Base-by-base conservation (phyloP, 2,113 vertebrate species). In the Manacus vitellinus region DNA sequence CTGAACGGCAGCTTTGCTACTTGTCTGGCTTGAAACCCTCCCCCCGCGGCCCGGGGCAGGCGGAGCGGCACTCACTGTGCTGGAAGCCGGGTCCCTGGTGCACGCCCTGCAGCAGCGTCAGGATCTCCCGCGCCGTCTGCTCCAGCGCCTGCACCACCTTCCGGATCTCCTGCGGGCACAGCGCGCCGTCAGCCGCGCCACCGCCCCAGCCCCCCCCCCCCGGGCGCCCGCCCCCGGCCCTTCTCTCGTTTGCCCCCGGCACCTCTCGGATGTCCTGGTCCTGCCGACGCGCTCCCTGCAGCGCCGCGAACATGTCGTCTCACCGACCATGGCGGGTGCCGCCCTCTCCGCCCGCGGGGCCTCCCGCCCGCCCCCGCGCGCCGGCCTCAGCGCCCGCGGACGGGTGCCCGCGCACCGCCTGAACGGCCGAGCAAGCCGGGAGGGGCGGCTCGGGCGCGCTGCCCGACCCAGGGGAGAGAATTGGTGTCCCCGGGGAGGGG, bases 261-360 rank as follows among this genome's bases (percentile, higher is more conserved):
- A 99, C 99, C 99, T 99, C 99, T 93, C 99, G 97, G 84, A 99
- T 95, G 90, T 99, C 99, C 98, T 99, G 99, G 97, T 99, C 99
- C 85, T 71, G 98, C 99, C 99, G 91, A 99, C n/a, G 95, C 72
- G 98, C 99, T 23, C 98, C 98, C 94, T 99, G 99, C 76, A 99
- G 98, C 82, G 98, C 97, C 79, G 98, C 98, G 95, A 99, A 99
- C 98, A 99, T 99, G 76, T 99, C 99, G 49, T n/a, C 98, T 99
- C 66, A 99, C 99, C 31, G 99, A 99, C 99, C 99, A 99, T 99
- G 94, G 54, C 30, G 52, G 52, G 35, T n/a, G 96, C 65, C 72
- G 14, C 72, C n/a, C 89, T 17, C 70, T n/a, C 83, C 84, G 67
- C 89, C 39, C 25, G 13, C 16, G 39, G 65, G 85, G 30, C 85